Evolutionary conservation across 2,888 invertebrate species (phyloP).

Genomic region (Schizotus pectinicornis): DNA sequence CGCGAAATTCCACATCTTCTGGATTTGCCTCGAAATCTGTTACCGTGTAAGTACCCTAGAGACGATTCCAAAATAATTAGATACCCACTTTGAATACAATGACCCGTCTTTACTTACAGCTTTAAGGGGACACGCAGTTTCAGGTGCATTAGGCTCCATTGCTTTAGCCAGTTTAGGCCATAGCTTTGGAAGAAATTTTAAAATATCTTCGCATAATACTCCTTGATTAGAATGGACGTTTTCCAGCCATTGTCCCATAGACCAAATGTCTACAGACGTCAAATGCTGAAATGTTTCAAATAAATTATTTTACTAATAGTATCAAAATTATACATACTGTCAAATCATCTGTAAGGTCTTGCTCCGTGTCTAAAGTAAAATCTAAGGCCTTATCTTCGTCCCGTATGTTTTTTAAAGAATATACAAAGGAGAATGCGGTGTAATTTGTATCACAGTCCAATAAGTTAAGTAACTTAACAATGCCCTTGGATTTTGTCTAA

Average conservation of each 20-base stretch:
- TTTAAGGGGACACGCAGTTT: background rate
- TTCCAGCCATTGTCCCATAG: constrained; percentile 4
- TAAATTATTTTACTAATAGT: too few species aligned
- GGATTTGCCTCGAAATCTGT: constrained; percentile 1
- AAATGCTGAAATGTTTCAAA: background rate
- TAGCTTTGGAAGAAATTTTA: constrained; percentile 7
- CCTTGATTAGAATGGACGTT: constrained; percentile 7
- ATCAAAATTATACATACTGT: background rate
- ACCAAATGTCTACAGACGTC: background rate
- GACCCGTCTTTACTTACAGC: too few species aligned
- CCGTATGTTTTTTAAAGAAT: too few species aligned
- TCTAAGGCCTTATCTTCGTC: too few species aligned
- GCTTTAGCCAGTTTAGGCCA: constrained; percentile 11
- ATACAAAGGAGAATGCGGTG: too few species aligned
- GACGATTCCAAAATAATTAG: constrained; percentile 1
- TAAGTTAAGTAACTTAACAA: too few species aligned
- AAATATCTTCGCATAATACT: constrained; percentile 16
- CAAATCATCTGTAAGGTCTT: background rate
- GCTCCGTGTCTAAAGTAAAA: background rate
- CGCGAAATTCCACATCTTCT: background rate
- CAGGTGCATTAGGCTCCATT: constrained; percentile 5
- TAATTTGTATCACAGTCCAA: too few species aligned
- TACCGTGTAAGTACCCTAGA: constrained; percentile 13
- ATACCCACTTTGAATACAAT: background rate
- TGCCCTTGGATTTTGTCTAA: too few species aligned